Percentiles rank a stretch among this genome's conserved stretches.
phyloP scores from a whole-genome alignment of 2,797 vertebrate genomes.

The Chaetodon trifasciatus region DNA sequence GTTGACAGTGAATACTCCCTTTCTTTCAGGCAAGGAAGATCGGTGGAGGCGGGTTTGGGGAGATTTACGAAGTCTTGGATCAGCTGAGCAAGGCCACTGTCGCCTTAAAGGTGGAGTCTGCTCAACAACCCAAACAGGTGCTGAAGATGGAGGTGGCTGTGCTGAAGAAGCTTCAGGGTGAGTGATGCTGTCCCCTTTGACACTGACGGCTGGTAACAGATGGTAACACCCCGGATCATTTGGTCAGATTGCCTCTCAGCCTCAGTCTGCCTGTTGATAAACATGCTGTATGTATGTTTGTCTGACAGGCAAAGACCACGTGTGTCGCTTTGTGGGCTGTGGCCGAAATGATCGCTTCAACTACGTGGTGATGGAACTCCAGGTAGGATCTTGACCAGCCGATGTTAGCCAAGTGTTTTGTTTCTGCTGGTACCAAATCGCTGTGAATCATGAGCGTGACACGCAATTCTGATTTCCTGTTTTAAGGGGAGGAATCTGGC shows the following conservation, averaged over 20 bases:
- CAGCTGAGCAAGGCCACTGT: constrained; percentile 94
- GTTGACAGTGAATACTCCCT: background rate
- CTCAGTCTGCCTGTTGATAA: background rate
- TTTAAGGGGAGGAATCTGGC: constrained; percentile 95
- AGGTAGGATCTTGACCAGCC: constrained; percentile 84
- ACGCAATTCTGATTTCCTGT: background rate
- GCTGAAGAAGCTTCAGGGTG: constrained; percentile 98
- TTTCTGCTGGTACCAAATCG: background rate
- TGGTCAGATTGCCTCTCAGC: background rate
- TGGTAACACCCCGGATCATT: background rate
- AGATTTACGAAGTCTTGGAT: constrained; percentile 98
- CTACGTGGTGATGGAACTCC: constrained; percentile 99
- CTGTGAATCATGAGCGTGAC: background rate
- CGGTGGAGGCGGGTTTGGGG: constrained; percentile 97
- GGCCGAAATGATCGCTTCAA: constrained; percentile 98
- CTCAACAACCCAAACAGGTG: constrained; percentile 98
- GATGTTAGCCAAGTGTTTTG: background rate
- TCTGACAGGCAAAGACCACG: constrained; percentile 95
- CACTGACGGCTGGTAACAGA: background rate
- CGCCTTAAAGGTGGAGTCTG: constrained; percentile 97
- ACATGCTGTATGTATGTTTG: background rate
- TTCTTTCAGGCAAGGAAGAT: constrained; percentile 92
- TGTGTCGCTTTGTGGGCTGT: constrained; percentile 98
- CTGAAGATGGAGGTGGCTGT: constrained; percentile 99
- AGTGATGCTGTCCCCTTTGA: constrained; percentile 35